Evolutionary conservation across 2,888 invertebrate genomes (phyloP), one percentile per base, ranked within the genome.

Genomic region (Brachynemurus nebulosus): DNA sequence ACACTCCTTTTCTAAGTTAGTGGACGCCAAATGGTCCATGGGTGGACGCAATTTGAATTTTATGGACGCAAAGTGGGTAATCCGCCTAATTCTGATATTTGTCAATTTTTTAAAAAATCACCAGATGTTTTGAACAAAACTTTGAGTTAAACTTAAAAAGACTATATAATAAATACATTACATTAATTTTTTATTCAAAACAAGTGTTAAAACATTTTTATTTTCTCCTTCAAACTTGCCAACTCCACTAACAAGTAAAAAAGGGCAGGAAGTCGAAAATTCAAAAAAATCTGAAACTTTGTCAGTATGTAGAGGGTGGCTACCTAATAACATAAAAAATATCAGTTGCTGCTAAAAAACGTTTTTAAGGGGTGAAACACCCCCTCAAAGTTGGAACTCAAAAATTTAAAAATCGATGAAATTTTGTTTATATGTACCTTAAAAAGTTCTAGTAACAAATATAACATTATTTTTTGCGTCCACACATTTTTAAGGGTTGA

Each of bases 1-100:
- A 44, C 16, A 49, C 48, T 48, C 47, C 48, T 47, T 48, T 50
- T 49, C 47, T 48, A 25, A 49, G 42, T 40, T 48, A 44, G 38
- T 48, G 49, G 49, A 48, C 48, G 46, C 42, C 9, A 49, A 47
- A 37, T 47, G 25, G 25, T 23, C 25, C 25, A 23, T 9, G 25
- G 25, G 7, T 23, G 25, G 25, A 23, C 25, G 25, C 25, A 23
- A 23, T 23, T 23, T 23, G 25, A 9, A 23, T 23, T 23, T 23
- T 23, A 9, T 23, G 25, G 25, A 8, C 42, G 49, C 44, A 49
- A 47, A 45, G 27, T 46, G 42, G 44, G 44, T 44, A 44, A 44
- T 44, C 27, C 48, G 44, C 46, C 19, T 46, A 40, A 36, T 48
- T 46, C 30, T 46, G 42, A 47, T 36, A 19, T 43, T 48, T 46